Conservation (phyloP, 2,113 vertebrate species). For the Capra hircus region DNA sequence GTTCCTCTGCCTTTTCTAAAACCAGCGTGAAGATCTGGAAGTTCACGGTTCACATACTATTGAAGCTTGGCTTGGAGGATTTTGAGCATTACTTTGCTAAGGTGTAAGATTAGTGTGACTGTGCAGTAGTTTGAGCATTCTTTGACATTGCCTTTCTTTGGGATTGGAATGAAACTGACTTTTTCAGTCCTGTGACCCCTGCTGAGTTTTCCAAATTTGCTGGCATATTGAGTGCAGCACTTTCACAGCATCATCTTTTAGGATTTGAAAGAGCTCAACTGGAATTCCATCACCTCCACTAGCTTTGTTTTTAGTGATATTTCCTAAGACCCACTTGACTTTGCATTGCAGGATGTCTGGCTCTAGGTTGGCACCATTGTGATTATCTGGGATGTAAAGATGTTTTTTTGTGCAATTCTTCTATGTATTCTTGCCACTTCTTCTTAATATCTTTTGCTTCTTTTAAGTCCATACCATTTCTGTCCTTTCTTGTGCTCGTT, state of each 20-base stretch:
- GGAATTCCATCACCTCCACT: background rate
- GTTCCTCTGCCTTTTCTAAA: background rate
- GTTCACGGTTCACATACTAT: background rate
- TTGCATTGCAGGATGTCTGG: background rate
- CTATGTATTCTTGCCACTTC: background rate
- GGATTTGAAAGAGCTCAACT: background rate
- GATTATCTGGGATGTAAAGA: background rate
- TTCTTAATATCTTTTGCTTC: background rate
- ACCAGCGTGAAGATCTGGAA: background rate
- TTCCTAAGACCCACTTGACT: background rate
- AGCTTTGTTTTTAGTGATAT: background rate
- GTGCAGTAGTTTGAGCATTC: background rate
- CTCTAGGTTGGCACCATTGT: background rate
- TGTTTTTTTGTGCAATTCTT: background rate
- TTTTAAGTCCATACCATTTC: background rate
- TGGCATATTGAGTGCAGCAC: background rate
- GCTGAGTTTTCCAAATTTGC: background rate
- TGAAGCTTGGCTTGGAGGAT: background rate
- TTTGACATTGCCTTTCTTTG: background rate
- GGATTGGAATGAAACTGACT: background rate
- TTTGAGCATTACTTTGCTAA: background rate
- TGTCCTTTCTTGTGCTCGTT: background rate
- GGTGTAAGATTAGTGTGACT: background rate
- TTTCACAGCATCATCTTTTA: background rate
- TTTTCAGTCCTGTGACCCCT: background rate